Evolutionary conservation across 2,113 vertebrate genomes (phyloP).

Genomic region (Thinocorus orbignyianus): DNA sequence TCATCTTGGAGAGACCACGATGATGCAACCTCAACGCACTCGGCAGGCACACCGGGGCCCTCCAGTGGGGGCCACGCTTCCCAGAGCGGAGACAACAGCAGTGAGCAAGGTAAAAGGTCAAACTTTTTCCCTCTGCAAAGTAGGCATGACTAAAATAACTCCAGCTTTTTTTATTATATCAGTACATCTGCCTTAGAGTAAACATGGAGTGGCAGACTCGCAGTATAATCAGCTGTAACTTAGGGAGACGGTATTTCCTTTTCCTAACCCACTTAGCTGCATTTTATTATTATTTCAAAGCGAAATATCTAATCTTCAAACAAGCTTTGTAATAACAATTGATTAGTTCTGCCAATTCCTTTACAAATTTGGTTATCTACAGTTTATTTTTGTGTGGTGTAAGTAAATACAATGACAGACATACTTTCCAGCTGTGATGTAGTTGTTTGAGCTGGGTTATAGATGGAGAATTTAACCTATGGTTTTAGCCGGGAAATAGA

Average conservation of each 20-base stretch:
- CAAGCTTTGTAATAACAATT: conserved; percentile 75
- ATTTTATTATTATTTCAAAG: conserved; percentile 71
- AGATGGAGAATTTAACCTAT: conserved; percentile 35
- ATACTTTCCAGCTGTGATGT: conserved; percentile 35
- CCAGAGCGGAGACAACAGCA: conserved; percentile 99
- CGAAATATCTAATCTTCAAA: conserved; percentile 73
- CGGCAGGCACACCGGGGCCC: conserved; percentile 97
- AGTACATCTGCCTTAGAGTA: conserved; percentile 69
- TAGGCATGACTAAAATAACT: conserved; percentile 75
- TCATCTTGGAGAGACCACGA: conserved; percentile 99
- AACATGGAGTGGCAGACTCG: conserved; percentile 66
- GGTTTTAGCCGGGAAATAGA: neutral
- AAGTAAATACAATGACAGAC: conserved; percentile 64
- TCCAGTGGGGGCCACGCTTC: conserved; percentile 98
- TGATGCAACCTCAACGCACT: conserved; percentile 98
- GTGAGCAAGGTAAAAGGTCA: conserved; percentile 95
- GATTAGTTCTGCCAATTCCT: conserved; percentile 80
- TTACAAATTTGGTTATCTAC: conserved; percentile 79
- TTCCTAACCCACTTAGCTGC: conserved; percentile 65
- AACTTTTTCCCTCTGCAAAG: conserved; percentile 72
- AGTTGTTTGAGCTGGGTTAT: conserved; percentile 18
- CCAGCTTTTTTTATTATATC: conserved; percentile 68
- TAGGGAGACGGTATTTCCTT: conserved; percentile 68
- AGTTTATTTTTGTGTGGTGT: conserved; percentile 67
- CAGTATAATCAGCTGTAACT: conserved; percentile 60